These are phyloP conservation scores for Drosophila serrata DNA, from an alignment of 1,140 invertebrate species.

Conservation along the genomic window DNA sequence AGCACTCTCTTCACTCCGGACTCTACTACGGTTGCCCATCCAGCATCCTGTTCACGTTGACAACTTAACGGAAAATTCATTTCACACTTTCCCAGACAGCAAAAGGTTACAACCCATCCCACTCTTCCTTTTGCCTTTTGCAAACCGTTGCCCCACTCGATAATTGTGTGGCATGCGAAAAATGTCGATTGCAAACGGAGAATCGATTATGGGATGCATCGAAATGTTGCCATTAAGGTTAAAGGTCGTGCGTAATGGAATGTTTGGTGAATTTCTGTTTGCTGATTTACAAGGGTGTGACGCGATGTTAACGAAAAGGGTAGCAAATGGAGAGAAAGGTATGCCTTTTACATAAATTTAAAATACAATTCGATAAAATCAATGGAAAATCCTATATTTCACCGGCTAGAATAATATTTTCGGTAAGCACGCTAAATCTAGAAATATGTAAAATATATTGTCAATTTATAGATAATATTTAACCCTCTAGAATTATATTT, in stretches of 20 bases:
- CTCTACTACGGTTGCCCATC: constrained; percentile 1
- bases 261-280: not conserved
- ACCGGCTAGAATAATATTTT: too few species aligned
- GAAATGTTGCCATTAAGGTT: constrained; percentile 16
- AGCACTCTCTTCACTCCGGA: not conserved
- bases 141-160: constrained; percentile 9
- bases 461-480: too few species aligned
- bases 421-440: too few species aligned
- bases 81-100: constrained; percentile 41
- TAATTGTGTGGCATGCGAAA: constrained; percentile 34
- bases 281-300: not conserved
- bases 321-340: not conserved
- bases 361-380: too few species aligned
- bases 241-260: constrained; percentile 7
- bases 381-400: too few species aligned
- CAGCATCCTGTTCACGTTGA: constrained; percentile 55
- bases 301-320: not conserved
- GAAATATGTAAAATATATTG: too few species aligned
- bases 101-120: constrained; percentile 20
- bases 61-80: constrained; percentile 76
- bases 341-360: not conserved
- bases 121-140: not conserved
- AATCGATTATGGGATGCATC: constrained; percentile 25
- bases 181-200: constrained; percentile 22
- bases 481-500: not conserved